phyloP scores from a whole-genome alignment of 2,113 vertebrate species.

The Crotophaga sulcirostris region DNA sequence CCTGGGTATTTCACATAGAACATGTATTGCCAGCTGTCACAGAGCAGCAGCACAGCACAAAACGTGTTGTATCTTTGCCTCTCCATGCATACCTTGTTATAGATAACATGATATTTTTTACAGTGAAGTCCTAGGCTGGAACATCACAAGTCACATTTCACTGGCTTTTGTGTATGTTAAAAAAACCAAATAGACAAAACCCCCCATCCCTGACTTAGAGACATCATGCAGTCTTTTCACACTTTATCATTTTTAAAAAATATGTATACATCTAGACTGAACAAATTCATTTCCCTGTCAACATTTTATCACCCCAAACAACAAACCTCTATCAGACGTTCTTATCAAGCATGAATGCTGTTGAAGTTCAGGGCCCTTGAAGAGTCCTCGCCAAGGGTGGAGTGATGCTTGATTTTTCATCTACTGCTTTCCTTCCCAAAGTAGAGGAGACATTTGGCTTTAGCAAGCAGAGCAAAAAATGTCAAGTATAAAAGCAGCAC shows the following conservation, averaged over 20 bases:
- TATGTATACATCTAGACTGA: not conserved
- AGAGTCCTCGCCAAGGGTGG: not conserved
- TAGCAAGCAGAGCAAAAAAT: not conserved
- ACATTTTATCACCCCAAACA: not conserved
- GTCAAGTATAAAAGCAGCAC: not conserved
- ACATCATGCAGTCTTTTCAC: not conserved
- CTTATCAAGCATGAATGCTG: not conserved
- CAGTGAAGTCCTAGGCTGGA: not conserved
- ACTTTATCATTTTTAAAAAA: not conserved
- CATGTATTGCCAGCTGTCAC: not conserved
- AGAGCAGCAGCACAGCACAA: not conserved
- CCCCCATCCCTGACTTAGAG: rapidly evolving
- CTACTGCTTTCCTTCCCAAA: not conserved
- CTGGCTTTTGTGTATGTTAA: not conserved
- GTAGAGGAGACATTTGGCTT: not conserved
- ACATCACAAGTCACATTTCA: not conserved
- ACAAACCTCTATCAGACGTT: not conserved
- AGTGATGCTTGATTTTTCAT: not conserved
- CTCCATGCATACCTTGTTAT: rapidly evolving
- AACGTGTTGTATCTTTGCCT: not conserved
- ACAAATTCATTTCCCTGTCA: not conserved
- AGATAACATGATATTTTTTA: not conserved
- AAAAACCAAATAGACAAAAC: not conserved
- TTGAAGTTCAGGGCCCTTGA: not conserved
- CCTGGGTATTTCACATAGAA: not conserved